phyloP scores from a whole-genome alignment of 2,113 vertebrate species.

The Cyprinodon variegatus region DNA sequence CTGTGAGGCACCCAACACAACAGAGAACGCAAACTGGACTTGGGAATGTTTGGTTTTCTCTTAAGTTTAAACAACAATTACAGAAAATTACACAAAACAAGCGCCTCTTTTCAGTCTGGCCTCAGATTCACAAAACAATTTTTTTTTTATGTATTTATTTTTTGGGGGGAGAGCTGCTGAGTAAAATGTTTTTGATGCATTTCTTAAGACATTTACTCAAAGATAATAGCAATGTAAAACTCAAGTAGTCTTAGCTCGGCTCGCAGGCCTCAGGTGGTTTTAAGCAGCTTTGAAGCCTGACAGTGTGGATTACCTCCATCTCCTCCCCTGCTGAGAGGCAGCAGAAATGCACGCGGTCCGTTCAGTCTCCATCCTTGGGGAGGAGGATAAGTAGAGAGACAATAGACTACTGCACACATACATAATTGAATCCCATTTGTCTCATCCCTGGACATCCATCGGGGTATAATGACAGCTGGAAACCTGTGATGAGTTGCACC shows the following conservation, averaged over 20 bases:
- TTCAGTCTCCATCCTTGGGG: slow-evolving; percentile 46
- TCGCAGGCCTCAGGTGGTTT: slow-evolving; percentile 36
- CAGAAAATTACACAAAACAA: slow-evolving; percentile 1
- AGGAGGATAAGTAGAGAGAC: slow-evolving; percentile 52
- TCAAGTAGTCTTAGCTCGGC: slow-evolving; percentile 45
- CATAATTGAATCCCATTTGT: slow-evolving; percentile 60
- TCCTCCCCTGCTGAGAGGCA: slow-evolving; percentile 49
- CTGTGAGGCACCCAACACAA: neutral
- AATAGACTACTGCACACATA: slow-evolving; percentile 39
- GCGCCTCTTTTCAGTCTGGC: neutral
- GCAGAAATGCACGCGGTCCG: slow-evolving; percentile 49
- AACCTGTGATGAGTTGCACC: slow-evolving; percentile 53
- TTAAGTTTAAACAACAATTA: neutral
- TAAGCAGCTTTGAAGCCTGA: slow-evolving; percentile 49
- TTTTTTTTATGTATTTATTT: neutral
- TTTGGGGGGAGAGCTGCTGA: slow-evolving; percentile 7
- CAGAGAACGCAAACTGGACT: neutral
- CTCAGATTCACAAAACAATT: neutral
- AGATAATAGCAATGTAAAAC: slow-evolving; percentile 31
- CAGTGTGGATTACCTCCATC: slow-evolving; percentile 60
- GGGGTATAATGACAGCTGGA: slow-evolving; percentile 51
- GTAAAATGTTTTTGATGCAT: slow-evolving; percentile 7
- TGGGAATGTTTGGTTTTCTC: neutral
- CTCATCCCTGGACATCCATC: slow-evolving; percentile 41
- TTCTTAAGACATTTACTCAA: slow-evolving; percentile 30